Conservation (phyloP, 1,140 invertebrate species). For the Ylistrum balloti region DNA sequence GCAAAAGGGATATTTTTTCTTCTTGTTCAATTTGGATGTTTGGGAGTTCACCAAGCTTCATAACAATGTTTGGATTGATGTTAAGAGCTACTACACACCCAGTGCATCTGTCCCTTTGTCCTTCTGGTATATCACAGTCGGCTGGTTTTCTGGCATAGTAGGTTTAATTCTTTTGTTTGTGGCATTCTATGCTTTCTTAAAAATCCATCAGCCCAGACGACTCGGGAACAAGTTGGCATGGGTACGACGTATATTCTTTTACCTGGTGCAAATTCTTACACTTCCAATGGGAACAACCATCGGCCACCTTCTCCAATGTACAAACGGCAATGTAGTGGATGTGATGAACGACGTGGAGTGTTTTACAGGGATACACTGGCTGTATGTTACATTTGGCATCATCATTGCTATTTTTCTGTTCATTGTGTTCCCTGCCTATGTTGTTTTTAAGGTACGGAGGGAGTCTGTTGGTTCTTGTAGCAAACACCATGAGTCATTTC, state of each 20-base stretch:
- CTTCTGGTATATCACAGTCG: slow-evolving; percentile 70
- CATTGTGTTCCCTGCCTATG: slow-evolving; percentile 73
- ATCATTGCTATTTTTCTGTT: slow-evolving; percentile 67
- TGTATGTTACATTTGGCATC: slow-evolving; percentile 69
- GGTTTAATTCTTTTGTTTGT: slow-evolving; percentile 62
- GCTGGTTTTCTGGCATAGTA: slow-evolving; percentile 65
- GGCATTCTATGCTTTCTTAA: slow-evolving; percentile 65
- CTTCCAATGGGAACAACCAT: slow-evolving; percentile 74
- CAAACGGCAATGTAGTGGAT: slow-evolving; percentile 68
- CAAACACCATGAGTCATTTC: slow-evolving; percentile 75
- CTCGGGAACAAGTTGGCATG: slow-evolving; percentile 69
- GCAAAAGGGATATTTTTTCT: slow-evolving; percentile 71
- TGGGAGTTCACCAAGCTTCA: slow-evolving; percentile 79
- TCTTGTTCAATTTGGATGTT: slow-evolving; percentile 76
- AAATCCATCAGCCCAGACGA: slow-evolving; percentile 64
- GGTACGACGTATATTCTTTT: slow-evolving; percentile 68
- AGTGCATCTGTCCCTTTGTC: slow-evolving; percentile 67
- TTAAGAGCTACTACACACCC: slow-evolving; percentile 72
- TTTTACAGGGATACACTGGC: slow-evolving; percentile 74
- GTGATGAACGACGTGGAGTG: slow-evolving; percentile 73
- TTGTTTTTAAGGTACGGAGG: slow-evolving; percentile 72
- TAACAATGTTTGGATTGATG: slow-evolving; percentile 68
- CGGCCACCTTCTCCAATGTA: slow-evolving; percentile 77
- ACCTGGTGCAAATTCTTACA: slow-evolving; percentile 73
- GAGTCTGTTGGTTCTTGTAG: slow-evolving; percentile 72